Percentiles rank a stretch among this genome's conserved stretches.
These are phyloP conservation scores for Oxyteleia sp. DNA, from an alignment of 2,888 invertebrate genomes.

Conservation along the genomic window DNA sequence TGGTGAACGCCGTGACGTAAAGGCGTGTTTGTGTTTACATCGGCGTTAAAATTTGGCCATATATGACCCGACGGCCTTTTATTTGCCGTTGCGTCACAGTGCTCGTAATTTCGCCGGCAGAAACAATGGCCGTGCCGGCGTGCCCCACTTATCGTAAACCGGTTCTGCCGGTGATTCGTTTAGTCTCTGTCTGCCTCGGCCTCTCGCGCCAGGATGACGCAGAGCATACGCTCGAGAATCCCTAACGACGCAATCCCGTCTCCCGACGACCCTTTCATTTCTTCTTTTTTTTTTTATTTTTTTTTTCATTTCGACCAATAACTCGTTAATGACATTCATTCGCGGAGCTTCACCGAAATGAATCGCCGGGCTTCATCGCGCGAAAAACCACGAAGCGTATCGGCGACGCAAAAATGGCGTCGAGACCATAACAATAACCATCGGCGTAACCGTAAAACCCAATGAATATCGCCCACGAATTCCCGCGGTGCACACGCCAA, in stretches of 20 bases:
- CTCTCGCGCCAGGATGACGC: neutral
- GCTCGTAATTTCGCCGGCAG: slow-evolving; percentile 5
- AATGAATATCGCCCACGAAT: slow-evolving; percentile 49
- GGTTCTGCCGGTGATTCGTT: neutral
- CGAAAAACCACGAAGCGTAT: slow-evolving; percentile 30
- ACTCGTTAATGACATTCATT: slow-evolving; percentile 40
- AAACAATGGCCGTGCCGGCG: slow-evolving; percentile 1
- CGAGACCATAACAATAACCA: slow-evolving; percentile 56
- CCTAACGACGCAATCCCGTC: neutral
- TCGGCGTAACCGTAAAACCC: slow-evolving; percentile 60
- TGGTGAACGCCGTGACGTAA: too few relatives aligned
- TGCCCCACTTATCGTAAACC: slow-evolving; percentile 7
- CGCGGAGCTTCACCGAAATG: slow-evolving; percentile 9
- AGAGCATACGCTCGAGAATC: neutral
- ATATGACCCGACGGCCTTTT: neutral
- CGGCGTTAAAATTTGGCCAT: neutral
- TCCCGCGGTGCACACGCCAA: slow-evolving; percentile 14
- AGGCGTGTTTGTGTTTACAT: neutral
- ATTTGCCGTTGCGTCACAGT: slow-evolving; percentile 2
- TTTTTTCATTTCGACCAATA: slow-evolving; percentile 12
- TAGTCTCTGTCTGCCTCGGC: neutral
- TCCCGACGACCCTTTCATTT: slow-evolving; percentile 2
- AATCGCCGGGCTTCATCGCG: slow-evolving; percentile 18
- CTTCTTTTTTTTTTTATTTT: too few relatives aligned
- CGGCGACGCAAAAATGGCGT: slow-evolving; percentile 52